Conservation (phyloP, 2,888 invertebrate genomes). For the Chloromyia formosa region DNA sequence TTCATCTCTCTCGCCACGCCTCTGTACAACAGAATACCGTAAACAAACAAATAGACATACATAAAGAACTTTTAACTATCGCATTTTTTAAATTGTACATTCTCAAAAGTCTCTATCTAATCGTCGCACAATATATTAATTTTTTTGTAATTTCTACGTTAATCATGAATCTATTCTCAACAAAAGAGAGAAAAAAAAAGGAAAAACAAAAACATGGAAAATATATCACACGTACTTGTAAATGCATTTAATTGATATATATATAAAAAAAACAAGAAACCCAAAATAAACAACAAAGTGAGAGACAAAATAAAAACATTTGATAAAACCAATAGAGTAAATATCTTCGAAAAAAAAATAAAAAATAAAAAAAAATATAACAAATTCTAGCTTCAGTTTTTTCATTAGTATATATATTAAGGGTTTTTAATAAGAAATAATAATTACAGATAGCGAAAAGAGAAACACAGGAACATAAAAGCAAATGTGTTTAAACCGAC, state of each 20-base stretch:
- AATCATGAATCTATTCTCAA: not conserved
- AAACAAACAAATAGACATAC: too few species aligned
- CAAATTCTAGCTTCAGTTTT: constrained; percentile 29
- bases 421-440: constrained; percentile 23
- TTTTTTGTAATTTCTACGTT: too few species aligned
- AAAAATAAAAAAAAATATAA: not conserved
- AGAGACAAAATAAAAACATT: too few species aligned
- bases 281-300: not conserved
- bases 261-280: not conserved
- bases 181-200: not conserved
- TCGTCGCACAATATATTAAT: too few species aligned
- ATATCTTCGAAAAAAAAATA: not conserved
- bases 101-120: too few species aligned
- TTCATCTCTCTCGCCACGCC: too few species aligned
- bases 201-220: not conserved
- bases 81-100: too few species aligned
- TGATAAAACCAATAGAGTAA: not conserved
- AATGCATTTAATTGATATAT: constrained; percentile 23
- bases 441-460: too few species aligned
- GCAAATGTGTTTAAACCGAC: too few species aligned
- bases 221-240: not conserved
- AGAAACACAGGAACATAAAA: too few species aligned
- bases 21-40: too few species aligned
- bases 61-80: too few species aligned
- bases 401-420: constrained; percentile 20